Base-by-base conservation (phyloP, 1,140 invertebrate genomes). In the Orius insidiosus region DNA sequence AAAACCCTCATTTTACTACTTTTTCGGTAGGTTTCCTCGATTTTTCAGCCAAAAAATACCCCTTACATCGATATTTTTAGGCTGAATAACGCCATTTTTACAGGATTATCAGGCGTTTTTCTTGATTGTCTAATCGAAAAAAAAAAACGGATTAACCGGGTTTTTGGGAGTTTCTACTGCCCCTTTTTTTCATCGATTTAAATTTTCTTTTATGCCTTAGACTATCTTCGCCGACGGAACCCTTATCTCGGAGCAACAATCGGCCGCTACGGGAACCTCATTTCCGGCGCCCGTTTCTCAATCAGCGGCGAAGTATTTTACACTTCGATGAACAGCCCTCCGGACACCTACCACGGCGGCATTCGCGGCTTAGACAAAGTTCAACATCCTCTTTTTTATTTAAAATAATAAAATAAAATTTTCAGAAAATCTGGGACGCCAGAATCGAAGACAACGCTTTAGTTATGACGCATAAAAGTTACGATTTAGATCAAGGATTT, bases 181-280 rank as follows among this genome's bases (percentile, higher is more conserved):
- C 6, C 8, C 8, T n/a, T n/a, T n/a, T n/a, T n/a, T n/a, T n/a
- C n/a, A n/a, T n/a, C n/a, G n/a, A n/a, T n/a, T n/a, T n/a, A n/a
- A n/a, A n/a, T n/a, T n/a, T n/a, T n/a, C n/a, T n/a, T n/a, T n/a
- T n/a, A n/a, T n/a, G n/a, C n/a, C n/a, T n/a, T n/a, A n/a, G n/a
- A n/a, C n/a, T n/a, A n/a, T n/a, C 37, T 36, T 16, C 35, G 5
- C 15, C 11, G 10, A 3, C 61, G 65, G 13, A 77, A 76, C 55
- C 78, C 78, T 0, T 90, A 93, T 57, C 80, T 95, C 56, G 93
- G 93, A 6, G 78, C 82, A 0, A 80, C 85, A 0, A 66, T 96
- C 33, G 93, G 93, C 3, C 68, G 92, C 50, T 80, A 88, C 16
- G 85, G 84, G 0, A 94, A 95, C 62, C 69, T 90, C 33, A 86